A percentile compares a stretch with the other conserved stretches of the same genome.
Evolutionary conservation across 2,888 invertebrate species (phyloP).

Genomic region (Gisinianus flammeolus): DNA sequence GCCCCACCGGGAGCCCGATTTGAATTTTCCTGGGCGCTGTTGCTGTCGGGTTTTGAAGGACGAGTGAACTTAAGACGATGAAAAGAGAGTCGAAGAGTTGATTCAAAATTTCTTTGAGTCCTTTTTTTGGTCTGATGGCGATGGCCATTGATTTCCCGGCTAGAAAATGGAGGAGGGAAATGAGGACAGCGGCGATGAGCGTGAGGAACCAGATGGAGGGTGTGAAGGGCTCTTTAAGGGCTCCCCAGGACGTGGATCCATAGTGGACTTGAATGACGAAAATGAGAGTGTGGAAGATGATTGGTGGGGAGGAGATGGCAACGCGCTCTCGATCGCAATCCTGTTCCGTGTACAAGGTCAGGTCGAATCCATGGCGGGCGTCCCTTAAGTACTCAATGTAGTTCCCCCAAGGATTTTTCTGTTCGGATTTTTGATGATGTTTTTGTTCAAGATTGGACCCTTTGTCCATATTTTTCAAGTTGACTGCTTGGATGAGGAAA

Average conservation of each 20-base stretch:
- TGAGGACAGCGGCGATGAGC: no score
- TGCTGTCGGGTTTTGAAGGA: no score
- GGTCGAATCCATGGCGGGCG: background rate
- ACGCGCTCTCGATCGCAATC: background rate
- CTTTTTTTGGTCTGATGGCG: no score
- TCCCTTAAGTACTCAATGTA: background rate
- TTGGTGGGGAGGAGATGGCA: background rate
- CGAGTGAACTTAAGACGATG: no score
- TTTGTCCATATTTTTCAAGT: background rate
- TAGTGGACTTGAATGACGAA: background rate
- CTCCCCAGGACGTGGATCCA: background rate
- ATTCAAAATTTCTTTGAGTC: no score
- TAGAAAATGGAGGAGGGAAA: no score
- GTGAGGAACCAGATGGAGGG: background rate
- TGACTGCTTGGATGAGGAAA: background rate
- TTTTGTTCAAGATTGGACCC: no score
- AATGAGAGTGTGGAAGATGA: background rate
- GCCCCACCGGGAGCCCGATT: no score
- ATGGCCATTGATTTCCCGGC: no score
- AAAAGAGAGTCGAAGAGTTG: no score
- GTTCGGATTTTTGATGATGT: no score
- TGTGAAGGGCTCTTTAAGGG: background rate
- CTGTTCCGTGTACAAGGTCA: background rate
- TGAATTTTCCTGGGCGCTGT: no score
- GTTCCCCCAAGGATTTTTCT: background rate